These are phyloP conservation scores for Entomobrya multifasciata DNA, from an alignment of 2,888 invertebrate species.

Conservation along the genomic window DNA sequence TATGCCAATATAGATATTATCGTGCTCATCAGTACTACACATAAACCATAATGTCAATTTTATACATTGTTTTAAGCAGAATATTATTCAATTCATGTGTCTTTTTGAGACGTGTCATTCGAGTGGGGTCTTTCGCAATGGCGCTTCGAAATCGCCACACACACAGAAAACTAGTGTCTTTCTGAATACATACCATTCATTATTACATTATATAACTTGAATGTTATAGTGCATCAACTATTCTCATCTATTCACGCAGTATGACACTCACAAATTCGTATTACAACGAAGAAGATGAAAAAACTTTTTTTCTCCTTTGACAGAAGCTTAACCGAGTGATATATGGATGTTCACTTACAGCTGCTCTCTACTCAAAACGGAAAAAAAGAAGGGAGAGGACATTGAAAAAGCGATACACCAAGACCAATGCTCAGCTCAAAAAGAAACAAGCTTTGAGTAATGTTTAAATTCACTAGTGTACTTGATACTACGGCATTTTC, in stretches of 20 bases:
- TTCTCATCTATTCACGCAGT: no score
- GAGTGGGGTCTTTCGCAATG: not conserved
- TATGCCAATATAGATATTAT: constrained; percentile 22
- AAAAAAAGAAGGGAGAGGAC: constrained; percentile 46
- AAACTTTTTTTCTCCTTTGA: constrained; percentile 43
- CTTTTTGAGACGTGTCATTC: constrained; percentile 1
- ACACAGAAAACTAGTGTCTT: not conserved
- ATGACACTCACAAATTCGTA: constrained; percentile 52
- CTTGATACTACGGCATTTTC: not conserved
- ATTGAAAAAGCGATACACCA: constrained; percentile 36
- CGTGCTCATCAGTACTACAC: not conserved
- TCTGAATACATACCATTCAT: not conserved
- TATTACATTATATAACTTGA: no score
- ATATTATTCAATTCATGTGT: constrained; percentile 38
- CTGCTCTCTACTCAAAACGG: constrained; percentile 53
- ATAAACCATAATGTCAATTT: not conserved
- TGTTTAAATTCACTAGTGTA: constrained; percentile 39
- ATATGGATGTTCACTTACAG: constrained; percentile 62
- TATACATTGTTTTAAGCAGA: constrained; percentile 10
- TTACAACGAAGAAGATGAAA: constrained; percentile 22
- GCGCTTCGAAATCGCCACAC: constrained; percentile 6
- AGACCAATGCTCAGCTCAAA: not conserved
- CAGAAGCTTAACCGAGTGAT: constrained; percentile 61
- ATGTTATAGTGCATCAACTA: no score
- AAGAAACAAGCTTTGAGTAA: constrained; percentile 49